A percentile compares a stretch with the other conserved stretches of the same genome.
These are phyloP conservation scores for Tridacna gigas DNA, from an alignment of 2,888 invertebrate species.

Conservation along the genomic window DNA sequence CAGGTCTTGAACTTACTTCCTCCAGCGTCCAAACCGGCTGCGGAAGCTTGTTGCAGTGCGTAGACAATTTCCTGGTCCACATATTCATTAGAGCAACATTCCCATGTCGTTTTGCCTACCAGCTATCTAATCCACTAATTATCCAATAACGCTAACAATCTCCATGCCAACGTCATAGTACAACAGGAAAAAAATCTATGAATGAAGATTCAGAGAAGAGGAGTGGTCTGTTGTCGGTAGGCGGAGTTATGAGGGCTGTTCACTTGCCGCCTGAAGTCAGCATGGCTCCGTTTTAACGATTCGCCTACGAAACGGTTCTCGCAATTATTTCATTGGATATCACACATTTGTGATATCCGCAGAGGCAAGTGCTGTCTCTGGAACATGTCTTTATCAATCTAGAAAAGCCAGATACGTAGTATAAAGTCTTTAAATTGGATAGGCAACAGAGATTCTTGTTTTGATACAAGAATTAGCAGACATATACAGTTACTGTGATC, in stretches of 20 bases:
- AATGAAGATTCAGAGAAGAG: constrained; percentile 10
- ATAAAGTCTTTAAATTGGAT: constrained; percentile 66
- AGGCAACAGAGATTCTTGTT: constrained; percentile 62
- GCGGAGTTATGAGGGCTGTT: constrained; percentile 19
- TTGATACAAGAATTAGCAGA: constrained; percentile 65
- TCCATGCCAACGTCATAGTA: constrained; percentile 11
- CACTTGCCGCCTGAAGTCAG: constrained; percentile 16
- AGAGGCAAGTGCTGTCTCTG: constrained; percentile 52
- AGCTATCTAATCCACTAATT: constrained; percentile 16
- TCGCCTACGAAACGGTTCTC: constrained; percentile 35
- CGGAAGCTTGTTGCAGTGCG: not conserved
- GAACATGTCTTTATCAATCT: constrained; percentile 54
- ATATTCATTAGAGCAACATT: constrained; percentile 11
- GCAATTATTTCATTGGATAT: constrained; percentile 63
- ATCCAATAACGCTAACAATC: constrained; percentile 24
- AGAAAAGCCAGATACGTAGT: constrained; percentile 41
- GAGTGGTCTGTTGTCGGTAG: constrained; percentile 12
- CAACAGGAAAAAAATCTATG: constrained; percentile 3
- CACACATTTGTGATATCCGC: constrained; percentile 48
- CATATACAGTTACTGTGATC: constrained; percentile 58
- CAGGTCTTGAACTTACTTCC: too few species aligned
- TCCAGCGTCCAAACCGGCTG: too few species aligned
- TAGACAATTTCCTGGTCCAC: not conserved
- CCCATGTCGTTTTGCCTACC: constrained; percentile 22
- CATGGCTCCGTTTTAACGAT: constrained; percentile 45